Base-by-base conservation (phyloP, 2,113 vertebrate species). In the Chinchilla lanigera region DNA sequence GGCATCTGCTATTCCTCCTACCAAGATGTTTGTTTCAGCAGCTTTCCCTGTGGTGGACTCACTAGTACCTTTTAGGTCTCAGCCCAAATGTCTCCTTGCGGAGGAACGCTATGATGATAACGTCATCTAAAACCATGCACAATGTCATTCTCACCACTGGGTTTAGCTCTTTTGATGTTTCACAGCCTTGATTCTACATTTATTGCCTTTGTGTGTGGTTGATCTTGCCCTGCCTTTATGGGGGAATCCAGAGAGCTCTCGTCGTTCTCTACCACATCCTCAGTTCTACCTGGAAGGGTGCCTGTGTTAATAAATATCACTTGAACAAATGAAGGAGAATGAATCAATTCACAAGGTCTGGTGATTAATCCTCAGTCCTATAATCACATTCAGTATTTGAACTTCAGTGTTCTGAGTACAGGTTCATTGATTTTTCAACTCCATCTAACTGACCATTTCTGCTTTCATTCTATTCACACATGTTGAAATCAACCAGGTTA, bases 391-490 rank as follows among this genome's bases (percentile, higher is more conserved):
- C 77, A 65, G 16, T 41, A 65, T 83, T 88, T 92, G 69, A 93
- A 88, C 10, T 65, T 73, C 61, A 67, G 0, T 50, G 47, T 92
- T 94, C 63, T 82, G 81, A 78, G 58, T 44, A 56, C 52, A 82
- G 35, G 8, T 56, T 92, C 85, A 38, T 85, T 33, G 71, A 65
- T 92, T 80, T 97, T 96, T n/a, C 28, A 24, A 35, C 28, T 86
- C 60, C n/a, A 20, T 93, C 30, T 61, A 44, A 71, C 81, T 71
- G 78, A 65, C 54, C 71, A 81, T 63, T 95, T 96, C 67, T 93
- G 73, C 24, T 89, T 95, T 95, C 83, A 93, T 82, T 94, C 60
- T 75, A 0, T 71, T 91, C 65, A 82, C 47, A 89, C 26, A 20
- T 58, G 61, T 71, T 86, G 80, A 24, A 89, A 75, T 60, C 33